Conservation (phyloP, 1,140 invertebrate species). For the Hypothenemus hampei region DNA sequence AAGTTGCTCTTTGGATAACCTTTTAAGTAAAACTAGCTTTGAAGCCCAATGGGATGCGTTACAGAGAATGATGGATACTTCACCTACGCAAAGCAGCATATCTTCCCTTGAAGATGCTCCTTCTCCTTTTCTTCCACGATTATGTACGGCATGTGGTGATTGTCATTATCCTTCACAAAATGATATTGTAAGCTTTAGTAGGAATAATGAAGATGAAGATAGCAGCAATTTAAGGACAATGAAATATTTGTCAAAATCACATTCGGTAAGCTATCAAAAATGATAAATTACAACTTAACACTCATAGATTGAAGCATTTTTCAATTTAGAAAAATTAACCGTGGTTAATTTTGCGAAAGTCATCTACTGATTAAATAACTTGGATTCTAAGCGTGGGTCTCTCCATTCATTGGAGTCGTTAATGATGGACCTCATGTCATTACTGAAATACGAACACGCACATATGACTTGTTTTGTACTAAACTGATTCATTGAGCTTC, state of each 20-base stretch:
- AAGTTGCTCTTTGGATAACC: constrained; percentile 9
- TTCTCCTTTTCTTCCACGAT: background rate
- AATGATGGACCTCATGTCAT: constrained; percentile 17
- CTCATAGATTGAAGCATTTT: background rate
- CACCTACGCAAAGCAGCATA: background rate
- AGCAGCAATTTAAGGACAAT: too few species aligned
- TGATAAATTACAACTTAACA: background rate
- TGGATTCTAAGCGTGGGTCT: constrained; percentile 18
- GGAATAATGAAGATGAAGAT: background rate
- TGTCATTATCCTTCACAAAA: background rate
- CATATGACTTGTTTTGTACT: constrained; percentile 10
- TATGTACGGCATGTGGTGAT: background rate
- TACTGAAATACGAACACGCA: constrained; percentile 5
- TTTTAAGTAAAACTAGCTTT: constrained; percentile 6
- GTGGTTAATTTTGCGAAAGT: too few species aligned
- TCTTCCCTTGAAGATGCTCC: background rate
- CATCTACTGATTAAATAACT: too few species aligned
- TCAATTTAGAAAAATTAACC: background rate
- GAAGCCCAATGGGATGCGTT: background rate
- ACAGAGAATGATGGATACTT: constrained; percentile 1
- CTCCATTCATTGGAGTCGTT: constrained; percentile 21
- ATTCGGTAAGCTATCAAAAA: background rate
- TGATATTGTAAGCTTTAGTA: background rate
- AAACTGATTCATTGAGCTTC: constrained; percentile 1
- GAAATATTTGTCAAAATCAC: background rate